Evolutionary conservation across 1,140 invertebrate species (phyloP).

Genomic region (Adoxophyes honmai): DNA sequence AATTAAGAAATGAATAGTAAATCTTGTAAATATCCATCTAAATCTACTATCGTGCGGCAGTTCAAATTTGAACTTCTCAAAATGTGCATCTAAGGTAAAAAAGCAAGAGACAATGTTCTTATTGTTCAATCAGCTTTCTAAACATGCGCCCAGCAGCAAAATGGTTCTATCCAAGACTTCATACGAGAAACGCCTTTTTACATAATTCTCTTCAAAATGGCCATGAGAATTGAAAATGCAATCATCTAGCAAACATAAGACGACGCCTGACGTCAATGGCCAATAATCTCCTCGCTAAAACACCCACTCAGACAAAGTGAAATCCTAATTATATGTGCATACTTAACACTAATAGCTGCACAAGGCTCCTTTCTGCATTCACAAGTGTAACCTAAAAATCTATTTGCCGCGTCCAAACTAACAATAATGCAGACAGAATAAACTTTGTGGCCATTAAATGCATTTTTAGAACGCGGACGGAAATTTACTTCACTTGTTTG

Average conservation of each 20-base stretch:
- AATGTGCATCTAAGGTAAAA: no score
- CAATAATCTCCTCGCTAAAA: not conserved
- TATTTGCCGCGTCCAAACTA: not conserved
- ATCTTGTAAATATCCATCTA: no score
- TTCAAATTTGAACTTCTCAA: no score
- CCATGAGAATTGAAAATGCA: conserved; percentile 1
- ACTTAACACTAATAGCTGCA: conserved; percentile 1
- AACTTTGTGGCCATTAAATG: not conserved
- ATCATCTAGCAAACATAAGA: not conserved
- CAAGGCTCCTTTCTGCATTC: not conserved
- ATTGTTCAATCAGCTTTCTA: no score
- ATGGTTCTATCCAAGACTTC: no score
- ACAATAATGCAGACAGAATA: conserved; percentile 5
- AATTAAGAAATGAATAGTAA: no score
- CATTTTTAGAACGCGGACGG: conserved; percentile 5
- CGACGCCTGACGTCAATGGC: not conserved
- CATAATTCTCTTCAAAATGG: not conserved
- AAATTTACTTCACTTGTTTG: conserved; percentile 3
- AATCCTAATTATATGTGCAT: conserved; percentile 8
- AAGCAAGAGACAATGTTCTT: no score
- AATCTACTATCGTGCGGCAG: no score
- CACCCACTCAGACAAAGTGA: not conserved
- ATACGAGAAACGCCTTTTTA: no score
- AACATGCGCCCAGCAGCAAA: no score
- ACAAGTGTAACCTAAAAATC: conserved; percentile 8